Base-by-base conservation (phyloP, 2,113 vertebrate genomes). In the Myxocyprinus asiaticus region DNA sequence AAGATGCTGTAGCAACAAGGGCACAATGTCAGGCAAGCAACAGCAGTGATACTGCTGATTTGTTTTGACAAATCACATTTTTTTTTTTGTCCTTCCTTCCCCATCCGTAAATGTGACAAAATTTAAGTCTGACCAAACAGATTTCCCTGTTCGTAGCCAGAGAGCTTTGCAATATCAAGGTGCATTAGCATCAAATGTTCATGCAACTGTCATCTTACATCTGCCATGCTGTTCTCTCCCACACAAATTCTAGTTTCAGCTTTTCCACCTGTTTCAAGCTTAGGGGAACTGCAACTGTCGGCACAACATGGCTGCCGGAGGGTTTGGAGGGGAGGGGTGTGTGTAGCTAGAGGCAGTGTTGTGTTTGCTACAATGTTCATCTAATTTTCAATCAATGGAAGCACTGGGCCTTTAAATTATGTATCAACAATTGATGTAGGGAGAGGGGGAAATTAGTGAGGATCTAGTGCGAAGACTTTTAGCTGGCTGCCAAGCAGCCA, bases 61-160 rank as follows among this genome's bases (percentile, higher is more conserved):
- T 87, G 84, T 85, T 89, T 85, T 88, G 88, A 90, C 87, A 90
- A 88, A 87, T 83, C 83, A 73, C 82, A 85, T 61, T 81, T 87
- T 79, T 82, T 48, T 69, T 81, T 69, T 9, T 33, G 64, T 9
- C n/a, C 50, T 64, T 63, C 59, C 59, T 76, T 75, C 81, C 33
- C 82, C 66, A 74, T 86, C 78, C 82, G 83, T 33, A 86, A 89
- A 91, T 86, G 84, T 87, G 58, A 73, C 79, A 83, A 84, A 85
- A 84, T 88, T 88, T 88, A 85, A 86, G 45, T 83, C 84, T 89
- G 88, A 90, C 89, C 51, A 45, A 87, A 85, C 55, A 10, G 83
- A 89, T 89, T 87, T 82, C 47, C 77, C 53, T 81, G 78, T 87
- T 84, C 82, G 66, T 83, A 59, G 11, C 84, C 79, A 83, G 84